phyloP scores from a whole-genome alignment of 2,113 vertebrate species.

The Lepus europaeus region DNA sequence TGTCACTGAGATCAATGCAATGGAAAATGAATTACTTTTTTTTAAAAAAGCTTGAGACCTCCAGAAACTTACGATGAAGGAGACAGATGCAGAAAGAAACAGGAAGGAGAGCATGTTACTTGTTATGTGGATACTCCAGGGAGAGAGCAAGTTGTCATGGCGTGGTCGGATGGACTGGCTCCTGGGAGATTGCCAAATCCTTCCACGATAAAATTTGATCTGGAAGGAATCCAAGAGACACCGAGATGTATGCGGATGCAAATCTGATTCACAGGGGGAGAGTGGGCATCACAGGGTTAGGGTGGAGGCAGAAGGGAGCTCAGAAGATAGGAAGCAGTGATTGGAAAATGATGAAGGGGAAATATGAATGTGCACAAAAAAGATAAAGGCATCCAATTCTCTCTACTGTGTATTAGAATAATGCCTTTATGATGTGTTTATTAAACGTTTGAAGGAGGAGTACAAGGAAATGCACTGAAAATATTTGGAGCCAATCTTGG shows the following conservation, averaged over 20 bases:
- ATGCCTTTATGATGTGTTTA: neutral
- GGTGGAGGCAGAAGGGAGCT: neutral
- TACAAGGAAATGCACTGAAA: neutral
- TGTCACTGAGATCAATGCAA: slow-evolving; percentile 26
- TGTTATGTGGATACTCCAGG: neutral
- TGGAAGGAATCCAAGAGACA: neutral
- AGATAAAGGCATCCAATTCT: neutral
- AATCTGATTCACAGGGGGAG: neutral
- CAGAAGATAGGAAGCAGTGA: neutral
- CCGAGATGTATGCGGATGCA: neutral
- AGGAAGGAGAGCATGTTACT: neutral
- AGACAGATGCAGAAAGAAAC: neutral
- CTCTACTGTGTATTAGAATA: neutral
- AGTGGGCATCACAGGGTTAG: neutral
- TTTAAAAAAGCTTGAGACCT: neutral
- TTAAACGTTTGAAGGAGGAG: neutral
- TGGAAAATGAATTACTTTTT: neutral
- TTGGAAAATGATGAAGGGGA: neutral
- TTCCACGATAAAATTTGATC: neutral
- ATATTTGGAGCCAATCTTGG: neutral
- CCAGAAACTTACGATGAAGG: neutral
- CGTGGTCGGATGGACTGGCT: neutral
- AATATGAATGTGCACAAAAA: neutral
- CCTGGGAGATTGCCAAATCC: neutral
- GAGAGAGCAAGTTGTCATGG: neutral